Base-by-base conservation (phyloP, 1,140 invertebrate species). In the Drosophila burlai region DNA sequence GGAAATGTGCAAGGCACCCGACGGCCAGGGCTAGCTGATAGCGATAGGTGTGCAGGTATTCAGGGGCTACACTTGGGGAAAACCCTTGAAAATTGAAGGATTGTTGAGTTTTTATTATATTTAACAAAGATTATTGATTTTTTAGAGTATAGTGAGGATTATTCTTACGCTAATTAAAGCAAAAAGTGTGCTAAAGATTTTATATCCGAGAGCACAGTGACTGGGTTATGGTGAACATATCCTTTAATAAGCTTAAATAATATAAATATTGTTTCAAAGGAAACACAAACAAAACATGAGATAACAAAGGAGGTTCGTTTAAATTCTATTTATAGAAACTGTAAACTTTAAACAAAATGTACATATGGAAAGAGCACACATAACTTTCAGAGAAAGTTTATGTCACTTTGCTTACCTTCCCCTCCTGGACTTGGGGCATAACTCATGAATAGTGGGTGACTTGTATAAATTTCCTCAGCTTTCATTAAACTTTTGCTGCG, bases 1-100 rank as follows among this genome's bases (percentile, higher is more conserved):
- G 84, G 42, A 87, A 87, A 89, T 81, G 85, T 79, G 60, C 40
- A 59, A 60, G 71, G 46, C 65, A 50, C 58, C 74, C 52, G 46
- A 40, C 73, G 24, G 71, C 29, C 50, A 31, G 15, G 10, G n/a
- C 42, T 38, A n/a, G 16, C 7, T 15, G 38, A 29, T 13, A 16
- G 38, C 67, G 36, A 46, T 42, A 62, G 34, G 58, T 49, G 26
- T 46, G 45, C 64, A 66, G 54, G 29, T 36, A 58, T 45, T 21
- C 16, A 31, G 38, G n/a, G 40, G 43, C 18, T 52, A 61, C 46
- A 71, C 66, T 38, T 4, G 10, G 11, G 5, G 21, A 65, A 55
- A 63, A 26, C 16, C 1, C 21, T 26, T n/a, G 6, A 24, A 24
- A 55, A 10, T 16, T 0, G 4, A 1, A 10, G 16, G 47, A 31